These are phyloP conservation scores for Brevimyrus niger DNA, from an alignment of 2,113 vertebrate genomes.

Conservation along the genomic window DNA sequence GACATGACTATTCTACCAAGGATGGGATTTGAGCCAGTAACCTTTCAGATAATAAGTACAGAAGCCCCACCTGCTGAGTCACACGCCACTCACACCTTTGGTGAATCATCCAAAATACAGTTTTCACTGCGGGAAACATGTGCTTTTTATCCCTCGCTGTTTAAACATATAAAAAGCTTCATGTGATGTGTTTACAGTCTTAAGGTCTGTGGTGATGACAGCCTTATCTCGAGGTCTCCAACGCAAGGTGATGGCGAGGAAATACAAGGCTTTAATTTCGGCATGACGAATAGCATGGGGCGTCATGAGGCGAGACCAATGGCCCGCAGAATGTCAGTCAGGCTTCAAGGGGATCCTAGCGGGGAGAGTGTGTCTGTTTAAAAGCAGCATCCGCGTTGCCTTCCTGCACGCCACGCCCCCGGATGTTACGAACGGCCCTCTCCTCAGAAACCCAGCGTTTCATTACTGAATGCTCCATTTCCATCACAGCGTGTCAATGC, in stretches of 20 bases:
- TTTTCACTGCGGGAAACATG: not conserved
- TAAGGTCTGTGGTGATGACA: not conserved
- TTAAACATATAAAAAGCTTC: not conserved
- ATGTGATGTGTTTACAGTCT: not conserved
- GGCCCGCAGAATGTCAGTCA: slow-evolving; percentile 43
- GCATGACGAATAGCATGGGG: slow-evolving; percentile 41
- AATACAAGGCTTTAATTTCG: slow-evolving; percentile 45
- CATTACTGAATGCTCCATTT: not conserved
- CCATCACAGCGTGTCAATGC: slow-evolving; percentile 18
- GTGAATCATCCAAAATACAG: not conserved
- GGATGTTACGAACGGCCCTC: slow-evolving; percentile 12
- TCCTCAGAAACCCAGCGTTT: not conserved
- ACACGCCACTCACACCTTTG: not conserved
- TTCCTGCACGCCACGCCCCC: not conserved
- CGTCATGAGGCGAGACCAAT: slow-evolving; percentile 44
- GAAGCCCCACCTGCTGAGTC: not conserved
- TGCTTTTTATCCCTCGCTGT: not conserved
- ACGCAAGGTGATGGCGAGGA: slow-evolving; percentile 41
- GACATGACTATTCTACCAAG: not conserved
- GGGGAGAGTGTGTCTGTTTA: slow-evolving; percentile 24
- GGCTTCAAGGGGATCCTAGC: slow-evolving; percentile 41
- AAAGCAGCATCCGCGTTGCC: not conserved
- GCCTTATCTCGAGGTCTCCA: slow-evolving; percentile 33
- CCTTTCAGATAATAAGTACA: not conserved
- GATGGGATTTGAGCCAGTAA: not conserved